Percentiles rank a stretch among this genome's conserved stretches.
Conservation (phyloP, 1,140 invertebrate species). For the Ruditapes philippinarum region DNA sequence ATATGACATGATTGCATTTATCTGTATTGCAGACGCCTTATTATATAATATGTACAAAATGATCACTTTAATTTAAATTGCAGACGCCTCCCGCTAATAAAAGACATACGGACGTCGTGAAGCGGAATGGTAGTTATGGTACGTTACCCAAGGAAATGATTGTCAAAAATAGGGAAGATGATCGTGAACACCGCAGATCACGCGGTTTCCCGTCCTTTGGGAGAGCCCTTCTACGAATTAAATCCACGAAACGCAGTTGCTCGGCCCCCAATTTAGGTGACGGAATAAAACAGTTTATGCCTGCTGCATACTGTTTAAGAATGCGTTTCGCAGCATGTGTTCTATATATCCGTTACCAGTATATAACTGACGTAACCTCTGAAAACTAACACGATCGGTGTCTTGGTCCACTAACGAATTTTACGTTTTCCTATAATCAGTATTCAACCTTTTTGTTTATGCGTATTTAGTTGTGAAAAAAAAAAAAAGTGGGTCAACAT, state of each 20-base stretch:
- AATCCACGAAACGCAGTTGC: constrained; percentile 66
- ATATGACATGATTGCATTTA: no score
- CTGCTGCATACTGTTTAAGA: constrained; percentile 56
- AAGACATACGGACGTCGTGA: constrained; percentile 35
- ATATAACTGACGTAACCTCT: constrained; percentile 36
- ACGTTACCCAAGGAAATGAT: constrained; percentile 69
- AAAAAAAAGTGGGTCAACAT: no score
- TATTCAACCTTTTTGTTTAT: no score
- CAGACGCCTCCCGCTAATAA: constrained; percentile 64
- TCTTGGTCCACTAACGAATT: constrained; percentile 24
- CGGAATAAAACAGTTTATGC: constrained; percentile 57
- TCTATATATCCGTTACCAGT: constrained; percentile 53
- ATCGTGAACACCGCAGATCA: constrained; percentile 64
- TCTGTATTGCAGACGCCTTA: background rate
- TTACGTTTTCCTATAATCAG: no score
- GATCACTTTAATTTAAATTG: no score
- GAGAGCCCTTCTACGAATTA: constrained; percentile 61
- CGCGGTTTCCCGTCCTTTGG: constrained; percentile 62
- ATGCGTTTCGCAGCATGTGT: constrained; percentile 58
- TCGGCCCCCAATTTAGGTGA: constrained; percentile 69
- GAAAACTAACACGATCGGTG: constrained; percentile 10
- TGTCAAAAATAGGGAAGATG: constrained; percentile 65
- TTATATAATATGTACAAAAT: no score
- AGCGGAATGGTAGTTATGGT: constrained; percentile 67
- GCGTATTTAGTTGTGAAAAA: no score